Base-by-base conservation (phyloP, 2,113 vertebrate genomes). In the Bucco capensis region DNA sequence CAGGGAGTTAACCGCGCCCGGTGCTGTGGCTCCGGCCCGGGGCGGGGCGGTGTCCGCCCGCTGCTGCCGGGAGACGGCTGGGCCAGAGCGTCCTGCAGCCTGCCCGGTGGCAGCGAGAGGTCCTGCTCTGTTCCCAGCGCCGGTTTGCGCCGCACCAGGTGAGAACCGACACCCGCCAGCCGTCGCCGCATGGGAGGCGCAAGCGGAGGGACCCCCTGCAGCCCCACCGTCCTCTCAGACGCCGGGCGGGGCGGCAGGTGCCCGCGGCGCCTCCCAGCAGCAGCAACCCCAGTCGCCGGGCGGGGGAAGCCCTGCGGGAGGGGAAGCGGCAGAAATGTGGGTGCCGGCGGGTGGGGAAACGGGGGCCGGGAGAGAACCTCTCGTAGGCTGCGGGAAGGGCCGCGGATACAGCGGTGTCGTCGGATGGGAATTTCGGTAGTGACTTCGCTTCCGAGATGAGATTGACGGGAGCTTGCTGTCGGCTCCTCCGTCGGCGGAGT, bases 381-480 rank as follows among this genome's bases (percentile, higher is more conserved):
- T 15, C 18, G 44, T 5, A 24, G 47, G 30, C 44, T 21, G 54
- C 14, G n/a, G n/a, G 27, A 10, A 8, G 56, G n/a, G n/a, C 46
- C 8, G 27, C 42, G 14, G 44, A 2, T 0, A 11, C 33, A 1
- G 51, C 2, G 78, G 30, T 15, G 16, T 23, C 3, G 30, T 8
- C 13, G 40, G 70, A 3, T 10, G 69, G 67, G 38, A 3, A 3
- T 15, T 25, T 6, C 14, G 35, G 60, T 4, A 5, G 10, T 3
- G 25, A 42, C 30, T n/a, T 4, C 12, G 19, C 4, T 9, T 11
- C 30, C 21, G 19, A 7, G 56, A 19, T 4, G 4, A 2, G 42
- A 4, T 4, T 1, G 31, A 4, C 18, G 50, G 51, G 61, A 40
- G 40, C 14, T 17, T 17, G 0, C 17, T 24, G 15, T 10, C 0